Evolutionary conservation across 37 sponge, comb jelly and placozoan genomes (phyloP).

Genomic region (Cliona cf. orientalis): DNA sequence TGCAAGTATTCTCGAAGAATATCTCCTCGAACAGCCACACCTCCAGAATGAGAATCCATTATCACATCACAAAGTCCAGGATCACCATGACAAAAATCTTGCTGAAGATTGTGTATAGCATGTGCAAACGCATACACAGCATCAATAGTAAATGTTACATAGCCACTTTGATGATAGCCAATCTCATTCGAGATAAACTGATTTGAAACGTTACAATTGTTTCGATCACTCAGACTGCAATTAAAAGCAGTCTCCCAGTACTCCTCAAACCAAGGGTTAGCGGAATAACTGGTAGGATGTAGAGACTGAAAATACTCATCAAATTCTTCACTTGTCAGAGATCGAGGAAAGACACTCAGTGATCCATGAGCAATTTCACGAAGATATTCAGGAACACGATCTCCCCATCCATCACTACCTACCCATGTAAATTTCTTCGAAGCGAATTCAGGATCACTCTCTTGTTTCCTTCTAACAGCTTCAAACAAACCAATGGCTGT

Average conservation of each 20-base stretch:
- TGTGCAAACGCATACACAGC: constrained; percentile 79
- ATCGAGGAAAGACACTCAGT: constrained; percentile 37
- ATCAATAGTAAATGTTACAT: constrained; percentile 71
- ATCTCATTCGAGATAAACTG: not conserved
- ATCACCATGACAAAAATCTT: constrained; percentile 3
- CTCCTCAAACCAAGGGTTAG: constrained; percentile 76
- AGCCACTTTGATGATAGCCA: constrained; percentile 34
- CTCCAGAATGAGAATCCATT: not conserved
- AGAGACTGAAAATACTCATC: constrained; percentile 60
- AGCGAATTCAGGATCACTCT: not conserved
- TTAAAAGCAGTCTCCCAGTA: constrained; percentile 63
- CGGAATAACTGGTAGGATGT: constrained; percentile 45
- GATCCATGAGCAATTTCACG: constrained; percentile 23
- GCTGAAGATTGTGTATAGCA: constrained; percentile 58
- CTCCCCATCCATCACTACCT: constrained; percentile 82
- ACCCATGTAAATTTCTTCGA: constrained; percentile 55
- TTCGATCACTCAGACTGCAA: constrained; percentile 28
- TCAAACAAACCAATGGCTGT: constrained; percentile 20
- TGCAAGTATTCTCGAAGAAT: constrained; percentile 30
- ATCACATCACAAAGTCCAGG: constrained; percentile 25
- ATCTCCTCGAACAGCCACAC: constrained; percentile 16
- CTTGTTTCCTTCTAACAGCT: constrained; percentile 2
- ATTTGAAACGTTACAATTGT: constrained; percentile 12
- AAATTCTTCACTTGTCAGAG: constrained; percentile 17
- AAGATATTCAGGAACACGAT: not conserved